A percentile compares a stretch with the other conserved stretches of the same genome.
phyloP scores from a whole-genome alignment of 2,113 vertebrate species.

The Leptobrachium ailaonicum region DNA sequence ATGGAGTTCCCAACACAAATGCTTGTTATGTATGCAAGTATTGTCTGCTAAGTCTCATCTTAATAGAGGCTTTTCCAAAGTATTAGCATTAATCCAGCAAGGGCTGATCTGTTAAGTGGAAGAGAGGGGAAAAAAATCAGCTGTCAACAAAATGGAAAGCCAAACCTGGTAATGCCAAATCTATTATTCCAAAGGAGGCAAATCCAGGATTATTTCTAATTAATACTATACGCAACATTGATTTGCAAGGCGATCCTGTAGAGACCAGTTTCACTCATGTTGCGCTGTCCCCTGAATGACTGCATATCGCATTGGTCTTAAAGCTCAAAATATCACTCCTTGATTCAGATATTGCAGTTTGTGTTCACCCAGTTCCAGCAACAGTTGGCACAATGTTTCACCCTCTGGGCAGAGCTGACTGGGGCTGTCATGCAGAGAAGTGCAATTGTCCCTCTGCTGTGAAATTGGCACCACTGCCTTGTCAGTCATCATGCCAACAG shows the following conservation, averaged over 20 bases:
- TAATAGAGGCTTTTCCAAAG: conserved; percentile 43
- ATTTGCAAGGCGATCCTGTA: neutral
- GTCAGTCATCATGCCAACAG: too few relatives aligned
- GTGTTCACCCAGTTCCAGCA: too few relatives aligned
- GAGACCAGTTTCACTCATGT: too few relatives aligned
- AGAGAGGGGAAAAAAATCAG: conserved; percentile 11
- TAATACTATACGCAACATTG: neutral
- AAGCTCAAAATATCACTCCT: too few relatives aligned
- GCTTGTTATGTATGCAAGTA: conserved; percentile 31
- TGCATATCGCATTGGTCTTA: too few relatives aligned
- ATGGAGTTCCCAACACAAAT: conserved; percentile 30
- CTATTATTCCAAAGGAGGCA: neutral
- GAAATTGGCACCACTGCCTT: too few relatives aligned
- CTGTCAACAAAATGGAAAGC: conserved; percentile 36
- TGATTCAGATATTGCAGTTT: too few relatives aligned
- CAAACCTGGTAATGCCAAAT: conserved; percentile 3
- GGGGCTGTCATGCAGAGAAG: too few relatives aligned
- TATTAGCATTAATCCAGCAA: neutral
- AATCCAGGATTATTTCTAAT: conserved; percentile 22
- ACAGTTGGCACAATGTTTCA: too few relatives aligned
- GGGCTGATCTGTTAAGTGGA: conserved; percentile 16
- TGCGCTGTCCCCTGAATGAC: too few relatives aligned
- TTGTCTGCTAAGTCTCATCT: conserved; percentile 35
- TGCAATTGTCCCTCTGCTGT: too few relatives aligned
- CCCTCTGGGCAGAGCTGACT: too few relatives aligned